Evolutionary conservation across 2,797 vertebrate genomes (phyloP), one percentile per base, ranked within the genome.

Genomic region (Schizopygopsis pylzovi): DNA sequence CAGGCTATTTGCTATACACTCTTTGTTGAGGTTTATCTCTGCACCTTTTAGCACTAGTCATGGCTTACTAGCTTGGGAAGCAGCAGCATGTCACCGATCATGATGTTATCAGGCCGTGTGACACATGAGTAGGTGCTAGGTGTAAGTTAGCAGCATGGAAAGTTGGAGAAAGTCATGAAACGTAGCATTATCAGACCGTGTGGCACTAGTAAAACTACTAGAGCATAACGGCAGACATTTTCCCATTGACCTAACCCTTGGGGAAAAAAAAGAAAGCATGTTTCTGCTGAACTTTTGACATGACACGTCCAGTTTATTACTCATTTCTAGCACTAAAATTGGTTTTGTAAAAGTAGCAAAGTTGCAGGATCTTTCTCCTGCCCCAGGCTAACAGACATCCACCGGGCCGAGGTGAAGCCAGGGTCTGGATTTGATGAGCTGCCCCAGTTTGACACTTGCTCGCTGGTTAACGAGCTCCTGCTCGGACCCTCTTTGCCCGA

Each of bases 391-490:
- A 79, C 87, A 77, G 56, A 87, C 86, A 75, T 83, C 76, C 84
- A 86, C 84, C 37, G 70, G 83, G 70, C 85, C 13, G 10, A 89
- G 86, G 81, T 89, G 88, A 82, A 87, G 52, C 84, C 83, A 87
- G 89, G 82, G 89, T 88, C 61, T 92, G 78, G 89, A 93, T 93
- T 94, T 96, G 95, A 96, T 93, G 95, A 90, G 90, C 93, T 91
- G 85, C 89, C 89, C 87, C 89, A 77, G 92, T 91, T 93, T 96
- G 96, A 95, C 96, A 96, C 95, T 96, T 96, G 92, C 95, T 95
- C 92, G 93, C 93, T 92, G 28, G 92, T 96, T 83, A 97, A 97
- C 96, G 96, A 96, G 94, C 94, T 92, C 93, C 95, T 94, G 84
- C 85, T 86, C 16, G 84, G 90, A 87, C 89, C 77, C 0, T 78